These are phyloP conservation scores for Mionectes macconnelli DNA, from an alignment of 2,113 vertebrate species.

Conservation along the genomic window DNA sequence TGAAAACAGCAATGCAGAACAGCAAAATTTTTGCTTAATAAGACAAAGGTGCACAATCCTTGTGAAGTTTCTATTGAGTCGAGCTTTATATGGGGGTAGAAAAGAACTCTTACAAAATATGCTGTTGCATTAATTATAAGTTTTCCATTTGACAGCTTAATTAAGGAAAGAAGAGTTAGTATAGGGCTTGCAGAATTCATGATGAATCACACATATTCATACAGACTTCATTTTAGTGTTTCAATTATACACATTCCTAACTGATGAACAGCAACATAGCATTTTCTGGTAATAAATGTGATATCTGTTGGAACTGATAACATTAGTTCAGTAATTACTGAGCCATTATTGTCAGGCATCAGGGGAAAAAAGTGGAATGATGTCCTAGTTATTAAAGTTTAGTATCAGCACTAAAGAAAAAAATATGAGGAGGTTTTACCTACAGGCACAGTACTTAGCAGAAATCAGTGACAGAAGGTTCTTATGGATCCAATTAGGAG, in stretches of 20 bases:
- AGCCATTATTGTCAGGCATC: slow-evolving; percentile 73
- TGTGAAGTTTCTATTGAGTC: slow-evolving; percentile 63
- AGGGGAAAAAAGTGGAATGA: slow-evolving; percentile 42
- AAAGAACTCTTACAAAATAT: slow-evolving; percentile 71
- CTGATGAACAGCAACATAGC: slow-evolving; percentile 80
- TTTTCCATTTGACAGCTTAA: slow-evolving; percentile 81
- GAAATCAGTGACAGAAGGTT: neutral
- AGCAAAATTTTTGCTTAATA: slow-evolving; percentile 22
- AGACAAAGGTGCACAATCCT: neutral
- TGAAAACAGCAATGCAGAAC: neutral
- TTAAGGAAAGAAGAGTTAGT: slow-evolving; percentile 77
- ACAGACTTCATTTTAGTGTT: slow-evolving; percentile 79
- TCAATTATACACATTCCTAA: slow-evolving; percentile 80
- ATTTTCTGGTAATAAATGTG: slow-evolving; percentile 81
- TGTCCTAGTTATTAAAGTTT: slow-evolving; percentile 69
- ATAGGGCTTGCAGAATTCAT: slow-evolving; percentile 75
- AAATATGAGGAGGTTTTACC: neutral
- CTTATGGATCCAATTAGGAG: neutral
- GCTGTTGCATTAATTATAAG: slow-evolving; percentile 77
- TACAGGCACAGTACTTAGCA: neutral
- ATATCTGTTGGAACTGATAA: slow-evolving; percentile 81
- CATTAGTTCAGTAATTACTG: slow-evolving; percentile 81
- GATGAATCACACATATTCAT: slow-evolving; percentile 77
- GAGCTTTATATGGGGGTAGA: slow-evolving; percentile 59
- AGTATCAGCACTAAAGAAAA: slow-evolving; percentile 39